Evolutionary conservation across 30 jellyfish, hydroid and myxozoan genomes (phyloP).

Genomic region (Hydractinia echinata): DNA sequence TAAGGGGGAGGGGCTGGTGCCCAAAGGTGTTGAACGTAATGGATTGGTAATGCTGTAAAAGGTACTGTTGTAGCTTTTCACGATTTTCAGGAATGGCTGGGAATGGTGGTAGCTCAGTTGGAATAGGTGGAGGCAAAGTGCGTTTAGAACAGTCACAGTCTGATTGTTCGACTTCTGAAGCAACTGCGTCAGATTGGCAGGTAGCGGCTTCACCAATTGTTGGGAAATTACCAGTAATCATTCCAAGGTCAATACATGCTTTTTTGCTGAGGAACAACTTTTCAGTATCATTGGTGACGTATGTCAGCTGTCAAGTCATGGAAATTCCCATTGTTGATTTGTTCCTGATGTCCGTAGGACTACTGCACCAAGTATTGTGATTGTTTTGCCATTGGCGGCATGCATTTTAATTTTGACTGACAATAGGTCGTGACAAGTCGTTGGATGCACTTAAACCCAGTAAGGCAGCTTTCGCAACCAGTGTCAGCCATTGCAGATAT

Average conservation of each 20-base stretch:
- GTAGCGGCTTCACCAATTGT: neutral
- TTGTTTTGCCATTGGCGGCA: neutral
- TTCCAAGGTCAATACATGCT: neutral
- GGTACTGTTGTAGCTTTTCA: constrained; percentile 14
- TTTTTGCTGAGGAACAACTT: neutral
- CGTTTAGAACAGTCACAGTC: neutral
- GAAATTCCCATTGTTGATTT: neutral
- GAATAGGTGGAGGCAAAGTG: neutral
- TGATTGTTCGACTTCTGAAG: neutral
- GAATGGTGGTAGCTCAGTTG: constrained; percentile 12
- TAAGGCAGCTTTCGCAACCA: constrained; percentile 23
- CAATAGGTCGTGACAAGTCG: constrained; percentile 23
- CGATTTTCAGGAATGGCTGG: constrained; percentile 4
- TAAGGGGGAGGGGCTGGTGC: constrained; percentile 21
- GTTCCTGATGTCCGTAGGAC: neutral
- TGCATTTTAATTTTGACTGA: constrained; percentile 23
- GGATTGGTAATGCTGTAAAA: constrained; percentile 9
- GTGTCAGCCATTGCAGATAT: constrained; percentile 33
- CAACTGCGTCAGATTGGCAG: neutral
- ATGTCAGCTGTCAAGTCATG: neutral
- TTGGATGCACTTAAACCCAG: constrained; percentile 13
- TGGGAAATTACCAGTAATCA: neutral
- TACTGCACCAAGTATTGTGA: constrained; percentile 1
- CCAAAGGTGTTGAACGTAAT: constrained; percentile 33
- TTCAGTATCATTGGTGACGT: neutral